These are phyloP conservation scores for Galerucella nymphaeae DNA, from an alignment of 2,888 invertebrate species.

Conservation along the genomic window DNA sequence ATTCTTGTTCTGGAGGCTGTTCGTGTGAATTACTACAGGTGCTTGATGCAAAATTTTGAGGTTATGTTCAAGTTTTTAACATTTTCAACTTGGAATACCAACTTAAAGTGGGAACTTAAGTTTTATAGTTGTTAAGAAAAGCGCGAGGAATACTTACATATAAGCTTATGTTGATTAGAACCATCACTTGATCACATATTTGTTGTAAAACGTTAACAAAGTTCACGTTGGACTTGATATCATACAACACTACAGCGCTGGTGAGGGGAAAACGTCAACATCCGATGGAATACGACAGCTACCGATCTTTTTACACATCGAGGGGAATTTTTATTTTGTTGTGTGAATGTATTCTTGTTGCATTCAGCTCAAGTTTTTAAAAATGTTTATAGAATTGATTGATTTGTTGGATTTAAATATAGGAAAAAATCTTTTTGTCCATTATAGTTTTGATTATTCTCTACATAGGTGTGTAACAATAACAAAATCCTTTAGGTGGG, in stretches of 20 bases:
- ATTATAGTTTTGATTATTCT: too few species aligned
- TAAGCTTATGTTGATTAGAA: slow-evolving; percentile 7
- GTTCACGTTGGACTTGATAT: slow-evolving; percentile 56
- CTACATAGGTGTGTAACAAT: too few species aligned
- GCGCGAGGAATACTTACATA: slow-evolving; percentile 35
- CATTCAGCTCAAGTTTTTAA: too few species aligned
- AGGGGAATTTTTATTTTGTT: too few species aligned
- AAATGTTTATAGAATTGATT: too few species aligned
- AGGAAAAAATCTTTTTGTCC: too few species aligned
- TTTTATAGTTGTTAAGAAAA: background rate
- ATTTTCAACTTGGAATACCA: background rate
- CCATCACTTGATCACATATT: slow-evolving; percentile 6
- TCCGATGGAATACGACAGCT: slow-evolving; percentile 15
- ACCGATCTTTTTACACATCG: background rate
- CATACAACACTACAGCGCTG: slow-evolving; percentile 51
- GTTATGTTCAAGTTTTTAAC: slow-evolving; percentile 45
- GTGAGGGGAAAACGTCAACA: slow-evolving; percentile 31
- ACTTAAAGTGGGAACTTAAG: background rate
- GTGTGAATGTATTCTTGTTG: too few species aligned
- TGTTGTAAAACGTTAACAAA: slow-evolving; percentile 19
- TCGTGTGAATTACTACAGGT: slow-evolving; percentile 45
- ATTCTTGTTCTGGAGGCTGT: background rate
- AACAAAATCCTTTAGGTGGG: too few species aligned
- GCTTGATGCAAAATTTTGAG: slow-evolving; percentile 51
- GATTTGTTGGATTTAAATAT: too few species aligned